These are phyloP conservation scores for Hydrotaea diabolus DNA, from an alignment of 2,888 invertebrate species.

Conservation along the genomic window DNA sequence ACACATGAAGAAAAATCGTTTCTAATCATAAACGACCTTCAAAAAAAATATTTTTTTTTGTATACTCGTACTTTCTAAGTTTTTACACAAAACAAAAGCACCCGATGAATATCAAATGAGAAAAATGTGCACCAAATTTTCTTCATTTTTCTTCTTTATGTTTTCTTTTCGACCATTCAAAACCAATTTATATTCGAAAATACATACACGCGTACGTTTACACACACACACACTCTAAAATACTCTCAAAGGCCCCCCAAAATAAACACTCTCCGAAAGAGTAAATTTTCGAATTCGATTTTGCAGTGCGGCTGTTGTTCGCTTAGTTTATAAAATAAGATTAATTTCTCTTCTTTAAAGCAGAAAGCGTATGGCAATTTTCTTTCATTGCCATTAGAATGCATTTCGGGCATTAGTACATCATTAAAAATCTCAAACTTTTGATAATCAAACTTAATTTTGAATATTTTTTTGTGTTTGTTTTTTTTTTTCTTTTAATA, in stretches of 20 bases:
- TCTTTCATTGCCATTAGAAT: neutral
- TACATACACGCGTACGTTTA: neutral
- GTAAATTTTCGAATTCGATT: neutral
- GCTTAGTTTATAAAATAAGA: neutral
- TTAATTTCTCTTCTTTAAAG: neutral
- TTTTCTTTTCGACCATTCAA: constrained; percentile 5
- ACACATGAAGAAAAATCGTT: constrained; percentile 49
- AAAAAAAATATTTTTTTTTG: constrained; percentile 48
- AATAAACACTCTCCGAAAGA: neutral
- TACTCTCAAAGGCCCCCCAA: neutral
- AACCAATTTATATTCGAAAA: constrained; percentile 22
- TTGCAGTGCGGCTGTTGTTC: too few relatives aligned
- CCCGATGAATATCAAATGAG: constrained; percentile 24
- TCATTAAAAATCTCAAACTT: neutral
- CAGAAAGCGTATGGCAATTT: constrained; percentile 11
- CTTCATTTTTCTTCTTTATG: constrained; percentile 23
- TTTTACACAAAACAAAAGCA: constrained; percentile 35
- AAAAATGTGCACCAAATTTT: constrained; percentile 68
- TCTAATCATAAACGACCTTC: constrained; percentile 65
- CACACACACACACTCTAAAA: neutral
- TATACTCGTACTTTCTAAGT: constrained; percentile 41
- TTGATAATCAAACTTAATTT: constrained; percentile 1
- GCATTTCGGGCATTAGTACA: constrained; percentile 22
- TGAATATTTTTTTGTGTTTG: too few relatives aligned
- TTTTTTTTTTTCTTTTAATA: neutral